Conservation (phyloP, 1,140 invertebrate species). For the Drosophila quadrilineata region DNA sequence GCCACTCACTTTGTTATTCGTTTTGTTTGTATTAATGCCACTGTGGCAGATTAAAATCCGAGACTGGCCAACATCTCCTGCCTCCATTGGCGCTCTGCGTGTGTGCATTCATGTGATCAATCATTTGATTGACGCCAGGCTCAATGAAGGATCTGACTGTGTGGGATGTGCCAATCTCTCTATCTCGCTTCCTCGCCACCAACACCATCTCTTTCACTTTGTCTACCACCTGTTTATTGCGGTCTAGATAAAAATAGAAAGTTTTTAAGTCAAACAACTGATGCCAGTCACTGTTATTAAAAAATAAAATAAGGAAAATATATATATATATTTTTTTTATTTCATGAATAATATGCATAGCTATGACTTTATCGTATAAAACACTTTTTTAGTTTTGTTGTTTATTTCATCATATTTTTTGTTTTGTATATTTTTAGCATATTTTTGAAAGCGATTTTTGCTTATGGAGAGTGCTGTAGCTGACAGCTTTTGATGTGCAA, state of each 20-base stretch:
- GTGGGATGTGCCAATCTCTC: constrained; percentile 47
- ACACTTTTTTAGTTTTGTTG: too few relatives aligned
- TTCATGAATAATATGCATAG: too few relatives aligned
- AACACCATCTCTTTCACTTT: neutral
- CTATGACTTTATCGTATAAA: too few relatives aligned
- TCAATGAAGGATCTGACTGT: constrained; percentile 45
- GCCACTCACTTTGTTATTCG: too few relatives aligned
- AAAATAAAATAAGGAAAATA: too few relatives aligned
- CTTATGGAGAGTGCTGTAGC: constrained; percentile 29
- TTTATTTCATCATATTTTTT: too few relatives aligned
- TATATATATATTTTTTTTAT: too few relatives aligned
- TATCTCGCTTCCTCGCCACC: too few relatives aligned
- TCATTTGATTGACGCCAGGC: constrained; percentile 71
- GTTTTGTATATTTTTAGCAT: neutral
- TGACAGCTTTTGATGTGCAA: constrained; percentile 51
- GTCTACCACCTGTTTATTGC: constrained; percentile 1
- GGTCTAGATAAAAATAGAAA: constrained; percentile 36
- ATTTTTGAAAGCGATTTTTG: neutral
- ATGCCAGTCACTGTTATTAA: neutral
- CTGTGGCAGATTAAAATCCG: constrained; percentile 61
- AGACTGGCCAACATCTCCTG: constrained; percentile 11
- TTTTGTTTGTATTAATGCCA: constrained; percentile 72
- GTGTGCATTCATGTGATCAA: constrained; percentile 55
- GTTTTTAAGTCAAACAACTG: constrained; percentile 37
- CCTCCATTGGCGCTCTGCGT: neutral